These are phyloP conservation scores for Brachypodius melanocephalos DNA, from an alignment of 2,113 vertebrate species.

Conservation along the genomic window DNA sequence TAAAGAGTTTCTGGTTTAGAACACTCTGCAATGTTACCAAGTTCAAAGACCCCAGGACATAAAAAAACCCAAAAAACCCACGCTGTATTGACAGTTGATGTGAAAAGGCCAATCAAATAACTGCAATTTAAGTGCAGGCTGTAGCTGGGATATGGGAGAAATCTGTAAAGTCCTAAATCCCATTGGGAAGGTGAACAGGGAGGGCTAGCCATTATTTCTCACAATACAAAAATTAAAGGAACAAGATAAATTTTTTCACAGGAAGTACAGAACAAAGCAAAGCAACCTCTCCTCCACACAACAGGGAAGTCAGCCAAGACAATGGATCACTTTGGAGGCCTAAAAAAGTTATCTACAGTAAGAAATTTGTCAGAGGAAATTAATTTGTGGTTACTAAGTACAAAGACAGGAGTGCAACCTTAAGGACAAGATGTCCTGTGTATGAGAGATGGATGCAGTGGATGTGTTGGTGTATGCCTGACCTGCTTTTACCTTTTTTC, in stretches of 20 bases:
- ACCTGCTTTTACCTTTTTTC: neutral
- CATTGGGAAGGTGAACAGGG: neutral
- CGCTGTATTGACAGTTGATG: neutral
- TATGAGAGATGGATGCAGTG: neutral
- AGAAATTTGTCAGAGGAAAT: neutral
- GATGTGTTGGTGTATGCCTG: neutral
- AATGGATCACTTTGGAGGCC: neutral
- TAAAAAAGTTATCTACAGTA: neutral
- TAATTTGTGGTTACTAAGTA: neutral
- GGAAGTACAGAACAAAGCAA: neutral
- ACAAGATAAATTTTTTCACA: neutral
- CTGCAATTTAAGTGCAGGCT: neutral
- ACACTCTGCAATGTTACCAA: neutral
- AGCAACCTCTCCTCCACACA: neutral
- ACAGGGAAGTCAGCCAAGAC: neutral
- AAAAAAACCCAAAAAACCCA: no score
- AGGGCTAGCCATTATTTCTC: neutral
- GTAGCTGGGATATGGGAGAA: neutral
- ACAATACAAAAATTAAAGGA: neutral
- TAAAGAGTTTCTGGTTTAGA: neutral
- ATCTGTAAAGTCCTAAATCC: neutral
- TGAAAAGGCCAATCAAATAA: neutral
- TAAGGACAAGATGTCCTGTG: neutral
- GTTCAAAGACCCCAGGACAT: neutral
- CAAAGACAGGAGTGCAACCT: neutral